Conservation (phyloP, 2,113 vertebrate species). For the Caranx melampygus region DNA sequence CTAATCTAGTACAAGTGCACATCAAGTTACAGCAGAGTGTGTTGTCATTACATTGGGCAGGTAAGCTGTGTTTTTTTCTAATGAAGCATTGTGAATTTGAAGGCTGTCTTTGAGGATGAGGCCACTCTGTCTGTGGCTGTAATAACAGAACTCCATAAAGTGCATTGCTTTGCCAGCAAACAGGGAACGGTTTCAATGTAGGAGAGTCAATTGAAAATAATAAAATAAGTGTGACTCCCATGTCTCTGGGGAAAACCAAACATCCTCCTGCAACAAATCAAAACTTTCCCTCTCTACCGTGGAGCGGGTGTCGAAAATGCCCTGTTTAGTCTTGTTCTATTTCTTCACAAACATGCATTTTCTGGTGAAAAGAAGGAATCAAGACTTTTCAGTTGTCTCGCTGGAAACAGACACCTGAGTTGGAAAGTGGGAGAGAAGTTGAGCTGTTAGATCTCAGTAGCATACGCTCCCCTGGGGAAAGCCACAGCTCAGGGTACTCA, state of each 20-base stretch:
- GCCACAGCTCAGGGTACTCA: constrained; percentile 74
- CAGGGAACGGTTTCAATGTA: constrained; percentile 47
- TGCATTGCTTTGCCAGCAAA: constrained; percentile 41
- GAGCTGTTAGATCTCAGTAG: constrained; percentile 81
- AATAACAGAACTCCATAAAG: constrained; percentile 13
- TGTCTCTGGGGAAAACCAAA: constrained; percentile 80
- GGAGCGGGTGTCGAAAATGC: constrained; percentile 69
- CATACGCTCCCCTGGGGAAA: constrained; percentile 74
- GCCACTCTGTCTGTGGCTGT: background rate
- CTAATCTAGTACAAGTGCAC: background rate
- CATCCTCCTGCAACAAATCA: constrained; percentile 77
- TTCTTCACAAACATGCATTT: constrained; percentile 83
- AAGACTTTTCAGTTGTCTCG: constrained; percentile 81
- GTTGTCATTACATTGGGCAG: background rate
- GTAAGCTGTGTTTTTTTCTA: background rate
- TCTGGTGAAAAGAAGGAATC: constrained; percentile 75
- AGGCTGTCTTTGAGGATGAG: background rate
- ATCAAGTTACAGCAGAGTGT: background rate
- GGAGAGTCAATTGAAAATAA: constrained; percentile 67
- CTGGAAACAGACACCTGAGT: constrained; percentile 79
- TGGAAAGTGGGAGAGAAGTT: constrained; percentile 81
- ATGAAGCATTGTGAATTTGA: background rate
- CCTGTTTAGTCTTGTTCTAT: constrained; percentile 83
- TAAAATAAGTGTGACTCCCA: constrained; percentile 71
- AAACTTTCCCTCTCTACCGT: constrained; percentile 75